phyloP scores from a whole-genome alignment of 2,113 vertebrate genomes.

The Cricetomys ansorgei region DNA sequence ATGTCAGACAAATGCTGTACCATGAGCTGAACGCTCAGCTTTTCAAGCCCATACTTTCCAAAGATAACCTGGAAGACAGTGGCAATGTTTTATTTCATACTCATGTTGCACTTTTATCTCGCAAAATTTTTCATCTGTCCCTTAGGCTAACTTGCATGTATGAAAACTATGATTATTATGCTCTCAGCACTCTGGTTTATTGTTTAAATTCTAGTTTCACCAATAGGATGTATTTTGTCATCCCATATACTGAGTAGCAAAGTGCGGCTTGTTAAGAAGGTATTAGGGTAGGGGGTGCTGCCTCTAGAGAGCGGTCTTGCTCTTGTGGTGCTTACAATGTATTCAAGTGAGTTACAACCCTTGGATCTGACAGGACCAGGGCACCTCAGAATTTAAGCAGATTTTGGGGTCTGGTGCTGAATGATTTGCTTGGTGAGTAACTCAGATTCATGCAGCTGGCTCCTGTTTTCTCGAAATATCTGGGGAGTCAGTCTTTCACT shows the following conservation, averaged over 20 bases:
- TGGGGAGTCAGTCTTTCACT: conserved; percentile 16
- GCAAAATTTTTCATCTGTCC: neutral
- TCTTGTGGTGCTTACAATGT: neutral
- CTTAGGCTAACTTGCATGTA: conserved; percentile 1
- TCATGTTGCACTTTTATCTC: neutral
- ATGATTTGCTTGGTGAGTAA: conserved; percentile 30
- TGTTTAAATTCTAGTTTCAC: conserved; percentile 1
- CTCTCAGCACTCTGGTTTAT: neutral
- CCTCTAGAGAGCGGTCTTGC: neutral
- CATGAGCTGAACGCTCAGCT: too few relatives aligned
- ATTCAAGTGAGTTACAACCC: conserved; percentile 23
- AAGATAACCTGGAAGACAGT: neutral
- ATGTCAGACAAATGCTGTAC: neutral
- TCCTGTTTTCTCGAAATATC: conserved; percentile 44
- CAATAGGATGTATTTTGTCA: neutral
- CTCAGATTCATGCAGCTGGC: neutral
- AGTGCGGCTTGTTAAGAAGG: neutral
- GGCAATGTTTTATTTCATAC: conserved; percentile 26
- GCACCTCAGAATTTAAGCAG: neutral
- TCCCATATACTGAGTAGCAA: neutral
- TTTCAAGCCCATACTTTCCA: conserved; percentile 16
- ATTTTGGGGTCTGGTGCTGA: neutral
- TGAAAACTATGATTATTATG: neutral
- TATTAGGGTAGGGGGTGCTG: neutral
- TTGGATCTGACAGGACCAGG: neutral